phyloP scores from a whole-genome alignment of 2,888 invertebrate genomes.

The Caenorhabditis drosophilae region DNA sequence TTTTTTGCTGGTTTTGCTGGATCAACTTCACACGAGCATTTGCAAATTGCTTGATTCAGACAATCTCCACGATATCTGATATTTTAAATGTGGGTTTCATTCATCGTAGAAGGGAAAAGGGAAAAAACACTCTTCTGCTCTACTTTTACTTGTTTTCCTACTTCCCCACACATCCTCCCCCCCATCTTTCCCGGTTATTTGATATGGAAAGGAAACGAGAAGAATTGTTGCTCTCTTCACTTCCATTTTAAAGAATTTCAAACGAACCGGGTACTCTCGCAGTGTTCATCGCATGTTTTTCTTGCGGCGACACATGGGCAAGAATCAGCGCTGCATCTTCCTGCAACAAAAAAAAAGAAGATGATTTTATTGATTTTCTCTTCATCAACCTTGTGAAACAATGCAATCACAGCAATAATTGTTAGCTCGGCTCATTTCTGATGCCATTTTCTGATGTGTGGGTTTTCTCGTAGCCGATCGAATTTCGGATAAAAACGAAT shows the following conservation, averaged over 20 bases:
- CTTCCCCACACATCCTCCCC: neutral
- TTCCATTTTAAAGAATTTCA: no score
- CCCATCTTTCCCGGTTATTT: neutral
- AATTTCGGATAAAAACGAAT: no score
- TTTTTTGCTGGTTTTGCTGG: slow-evolving; percentile 68
- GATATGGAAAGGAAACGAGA: neutral
- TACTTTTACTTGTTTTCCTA: neutral
- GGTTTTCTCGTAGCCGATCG: no score
- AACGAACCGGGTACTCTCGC: slow-evolving; percentile 67
- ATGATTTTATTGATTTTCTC: neutral
- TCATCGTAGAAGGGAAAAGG: no score
- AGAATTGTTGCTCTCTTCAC: no score
- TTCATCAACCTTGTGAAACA: slow-evolving; percentile 54
- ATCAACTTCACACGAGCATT: slow-evolving; percentile 69
- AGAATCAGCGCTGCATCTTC: slow-evolving; percentile 64
- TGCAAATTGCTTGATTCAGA: slow-evolving; percentile 69
- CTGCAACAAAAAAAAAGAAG: slow-evolving; percentile 16
- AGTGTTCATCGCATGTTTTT: slow-evolving; percentile 69
- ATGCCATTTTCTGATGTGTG: slow-evolving; percentile 37
- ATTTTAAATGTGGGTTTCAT: no score
- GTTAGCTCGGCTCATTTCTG: slow-evolving; percentile 49
- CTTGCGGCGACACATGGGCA: slow-evolving; percentile 68
- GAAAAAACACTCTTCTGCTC: neutral
- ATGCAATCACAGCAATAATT: slow-evolving; percentile 68
- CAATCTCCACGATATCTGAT: slow-evolving; percentile 68